Base-by-base conservation (phyloP, 1,140 invertebrate species). In the Lineus longissimus region DNA sequence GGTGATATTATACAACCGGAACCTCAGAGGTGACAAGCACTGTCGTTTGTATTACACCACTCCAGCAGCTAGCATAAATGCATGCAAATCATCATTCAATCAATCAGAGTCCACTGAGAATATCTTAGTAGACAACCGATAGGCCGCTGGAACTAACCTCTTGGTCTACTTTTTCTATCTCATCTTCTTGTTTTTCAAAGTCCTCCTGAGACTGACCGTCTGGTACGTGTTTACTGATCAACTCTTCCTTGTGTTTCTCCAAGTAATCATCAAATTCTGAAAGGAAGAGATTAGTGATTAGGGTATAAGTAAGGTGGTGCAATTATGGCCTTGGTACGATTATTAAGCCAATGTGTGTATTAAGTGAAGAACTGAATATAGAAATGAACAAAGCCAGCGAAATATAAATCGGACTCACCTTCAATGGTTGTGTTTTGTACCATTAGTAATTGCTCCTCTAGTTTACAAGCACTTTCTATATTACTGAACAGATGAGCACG, bases 221-320 rank as follows among this genome's bases (percentile, higher is more conserved):
- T 43, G 25, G 43, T 4, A 70, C 56, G 13, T 72, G 69, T 51
- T 73, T 75, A 60, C 72, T 68, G 31, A 65, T 36, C 29, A 76
- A 36, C 33, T 76, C 70, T 41, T 60, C 57, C 56, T 77, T 79
- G 66, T 78, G 75, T 19, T 72, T 68, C 60, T 80, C 78, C 30
- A 80, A 27, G 61, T 72, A 75, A 55, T 74, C 71, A 56, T 80
- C 78, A 76, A 74, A 80, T 59, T 80, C 78, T 80, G 69, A 27
- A 70, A 67, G n/a, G 22, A 29, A 45, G 22, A 41, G 4, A 62
- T 11, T 15, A 55, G 4, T 51, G 6, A 4, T 27, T 51, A 6
- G n/a, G 6, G n/a, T 27, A 51, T 51, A 7, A 7, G 25, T 23
- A n/a, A 11, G 40, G 40, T n/a, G n/a, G n/a, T n/a, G n/a, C n/a